Evolutionary conservation across 92 coral and sea anemone species (phyloP).

Genomic region (Parazoanthus swiftii): DNA sequence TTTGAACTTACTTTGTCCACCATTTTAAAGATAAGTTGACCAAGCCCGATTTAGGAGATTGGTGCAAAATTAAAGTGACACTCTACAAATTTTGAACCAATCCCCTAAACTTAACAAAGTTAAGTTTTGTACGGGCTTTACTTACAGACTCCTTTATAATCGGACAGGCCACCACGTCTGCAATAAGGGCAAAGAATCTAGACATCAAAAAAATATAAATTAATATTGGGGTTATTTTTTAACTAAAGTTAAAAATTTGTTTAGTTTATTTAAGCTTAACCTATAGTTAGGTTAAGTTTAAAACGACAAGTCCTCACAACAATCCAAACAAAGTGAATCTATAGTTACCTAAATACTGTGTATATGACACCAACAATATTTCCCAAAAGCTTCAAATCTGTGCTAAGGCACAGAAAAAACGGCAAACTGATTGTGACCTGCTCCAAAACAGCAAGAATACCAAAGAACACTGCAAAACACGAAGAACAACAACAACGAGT

Average conservation of each 20-base stretch:
- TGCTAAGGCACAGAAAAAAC: conserved; percentile 51
- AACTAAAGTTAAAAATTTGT: no score
- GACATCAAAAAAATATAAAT: background rate
- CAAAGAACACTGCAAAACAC: conserved; percentile 47
- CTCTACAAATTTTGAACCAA: background rate
- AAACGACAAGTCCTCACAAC: no score
- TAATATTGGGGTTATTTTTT: background rate
- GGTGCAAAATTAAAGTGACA: background rate
- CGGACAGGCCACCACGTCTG: background rate
- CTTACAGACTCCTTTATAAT: background rate
- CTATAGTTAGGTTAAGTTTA: no score
- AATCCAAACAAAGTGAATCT: background rate
- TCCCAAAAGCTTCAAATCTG: conserved; percentile 51
- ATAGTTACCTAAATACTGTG: conserved; percentile 51
- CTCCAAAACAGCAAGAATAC: conserved; percentile 45
- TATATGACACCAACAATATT: conserved; percentile 47
- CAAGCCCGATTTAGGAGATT: background rate
- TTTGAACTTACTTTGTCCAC: background rate
- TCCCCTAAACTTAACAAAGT: background rate
- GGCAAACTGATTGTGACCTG: conserved; percentile 58
- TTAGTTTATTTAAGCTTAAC: no score
- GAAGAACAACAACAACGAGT: background rate
- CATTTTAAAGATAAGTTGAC: background rate
- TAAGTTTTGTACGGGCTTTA: background rate
- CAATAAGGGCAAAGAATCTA: background rate